Conservation (phyloP, 2,113 vertebrate genomes). For the Cygnus atratus region DNA sequence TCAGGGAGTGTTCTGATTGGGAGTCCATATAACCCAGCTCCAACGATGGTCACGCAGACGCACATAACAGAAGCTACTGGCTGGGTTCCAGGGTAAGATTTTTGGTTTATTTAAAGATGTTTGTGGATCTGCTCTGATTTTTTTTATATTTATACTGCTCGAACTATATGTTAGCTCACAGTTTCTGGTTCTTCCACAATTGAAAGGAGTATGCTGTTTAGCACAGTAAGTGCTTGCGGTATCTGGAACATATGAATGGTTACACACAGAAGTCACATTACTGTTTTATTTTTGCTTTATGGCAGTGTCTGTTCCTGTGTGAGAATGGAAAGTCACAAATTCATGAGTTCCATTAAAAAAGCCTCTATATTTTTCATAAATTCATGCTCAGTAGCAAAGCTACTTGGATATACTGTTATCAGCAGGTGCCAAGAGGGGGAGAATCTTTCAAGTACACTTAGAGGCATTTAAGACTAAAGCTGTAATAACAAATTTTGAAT, state of each 20-base stretch:
- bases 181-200: neutral
- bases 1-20: constrained; percentile 84
- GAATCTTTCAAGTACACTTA: neutral
- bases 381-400: neutral
- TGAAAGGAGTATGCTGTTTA: neutral
- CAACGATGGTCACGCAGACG: constrained; percentile 85
- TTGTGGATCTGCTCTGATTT: neutral
- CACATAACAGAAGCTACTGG: constrained; percentile 78
- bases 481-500: neutral
- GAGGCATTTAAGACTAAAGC: neutral
- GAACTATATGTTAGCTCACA: neutral
- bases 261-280: neutral
- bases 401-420: too few species aligned
- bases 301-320: neutral
- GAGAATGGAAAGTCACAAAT: neutral
- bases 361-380: neutral
- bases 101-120: neutral
- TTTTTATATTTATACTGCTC: neutral
- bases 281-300: neutral
- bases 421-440: neutral
- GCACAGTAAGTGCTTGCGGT: neutral
- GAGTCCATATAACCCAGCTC: constrained; percentile 78
- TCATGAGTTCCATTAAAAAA: neutral
- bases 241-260: neutral
- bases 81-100: constrained; percentile 84